phyloP scores from a whole-genome alignment of 2,888 invertebrate species.

The Erynnis tages region DNA sequence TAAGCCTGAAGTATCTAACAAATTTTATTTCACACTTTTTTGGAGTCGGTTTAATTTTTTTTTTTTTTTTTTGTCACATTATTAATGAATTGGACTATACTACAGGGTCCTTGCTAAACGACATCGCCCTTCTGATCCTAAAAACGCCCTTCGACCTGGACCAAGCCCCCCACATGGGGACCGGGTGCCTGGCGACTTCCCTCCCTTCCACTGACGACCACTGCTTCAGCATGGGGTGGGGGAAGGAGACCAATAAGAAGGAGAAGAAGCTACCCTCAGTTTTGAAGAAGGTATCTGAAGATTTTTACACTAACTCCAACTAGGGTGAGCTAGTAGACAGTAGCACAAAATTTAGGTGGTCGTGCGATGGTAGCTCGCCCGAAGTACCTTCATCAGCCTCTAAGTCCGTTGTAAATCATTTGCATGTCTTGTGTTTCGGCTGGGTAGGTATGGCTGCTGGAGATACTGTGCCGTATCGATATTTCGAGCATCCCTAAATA shows the following conservation, averaged over 20 bases:
- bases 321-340: too few species aligned
- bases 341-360: too few species aligned
- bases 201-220: constrained; percentile 19
- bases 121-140: constrained; percentile 32
- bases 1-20: too few species aligned
- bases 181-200: constrained; percentile 29
- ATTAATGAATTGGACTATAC: too few species aligned
- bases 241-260: constrained; percentile 17
- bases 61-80: not conserved
- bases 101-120: constrained; percentile 30
- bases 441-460: too few species aligned
- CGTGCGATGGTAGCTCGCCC: too few species aligned
- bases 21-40: not conserved
- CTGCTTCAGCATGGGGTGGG: constrained; percentile 41
- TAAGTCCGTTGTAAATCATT: too few species aligned
- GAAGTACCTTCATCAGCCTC: too few species aligned
- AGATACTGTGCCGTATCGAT: too few species aligned
- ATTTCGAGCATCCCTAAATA: too few species aligned
- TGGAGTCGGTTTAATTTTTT: not conserved
- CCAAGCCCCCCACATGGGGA: constrained; percentile 32
- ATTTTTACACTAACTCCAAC: too few species aligned
- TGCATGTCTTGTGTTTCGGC: too few species aligned
- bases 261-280: constrained; percentile 20
- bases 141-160: constrained; percentile 27
- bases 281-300: constrained; percentile 35